Evolutionary conservation across 2,797 vertebrate genomes (phyloP).

Genomic region (Salarias fasciatus): DNA sequence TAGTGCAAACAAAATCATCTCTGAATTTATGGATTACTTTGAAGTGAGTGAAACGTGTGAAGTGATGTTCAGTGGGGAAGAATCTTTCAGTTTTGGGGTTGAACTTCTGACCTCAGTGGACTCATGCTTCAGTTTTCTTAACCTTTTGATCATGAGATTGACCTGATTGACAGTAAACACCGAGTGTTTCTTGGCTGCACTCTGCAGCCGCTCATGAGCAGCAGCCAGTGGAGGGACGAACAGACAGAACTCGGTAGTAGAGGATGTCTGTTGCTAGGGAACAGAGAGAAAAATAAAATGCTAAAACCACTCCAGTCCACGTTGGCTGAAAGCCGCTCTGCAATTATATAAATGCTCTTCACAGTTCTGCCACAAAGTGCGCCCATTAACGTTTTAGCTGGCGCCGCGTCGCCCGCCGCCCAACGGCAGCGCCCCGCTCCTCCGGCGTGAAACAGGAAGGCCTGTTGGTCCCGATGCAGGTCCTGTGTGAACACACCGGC

Average conservation of each 20-base stretch:
- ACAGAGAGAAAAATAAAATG: slow-evolving; percentile 83
- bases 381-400: slow-evolving; percentile 69
- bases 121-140: too few relatives aligned
- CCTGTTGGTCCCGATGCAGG: too few relatives aligned
- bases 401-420: slow-evolving; percentile 56
- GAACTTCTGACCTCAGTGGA: too few relatives aligned
- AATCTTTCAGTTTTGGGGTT: too few relatives aligned
- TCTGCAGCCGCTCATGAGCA: slow-evolving; percentile 38
- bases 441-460: too few relatives aligned
- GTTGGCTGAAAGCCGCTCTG: slow-evolving; percentile 80
- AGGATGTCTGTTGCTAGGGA: slow-evolving; percentile 84
- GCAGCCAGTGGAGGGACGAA: slow-evolving; percentile 72
- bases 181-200: too few relatives aligned
- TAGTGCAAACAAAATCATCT: too few relatives aligned
- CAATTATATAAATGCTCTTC: slow-evolving; percentile 84
- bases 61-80: too few relatives aligned
- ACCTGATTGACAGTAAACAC: too few relatives aligned
- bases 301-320: slow-evolving; percentile 80
- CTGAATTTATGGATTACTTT: too few relatives aligned
- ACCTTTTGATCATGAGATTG: too few relatives aligned
- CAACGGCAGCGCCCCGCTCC: slow-evolving; percentile 31
- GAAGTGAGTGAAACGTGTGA: too few relatives aligned
- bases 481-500: slow-evolving; percentile 3
- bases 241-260: slow-evolving; percentile 75
- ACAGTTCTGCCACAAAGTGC: slow-evolving; percentile 70